Percentiles rank a stretch among this genome's conserved stretches.
Conservation (phyloP, 1,140 invertebrate species). For the Drosophila sechellia region DNA sequence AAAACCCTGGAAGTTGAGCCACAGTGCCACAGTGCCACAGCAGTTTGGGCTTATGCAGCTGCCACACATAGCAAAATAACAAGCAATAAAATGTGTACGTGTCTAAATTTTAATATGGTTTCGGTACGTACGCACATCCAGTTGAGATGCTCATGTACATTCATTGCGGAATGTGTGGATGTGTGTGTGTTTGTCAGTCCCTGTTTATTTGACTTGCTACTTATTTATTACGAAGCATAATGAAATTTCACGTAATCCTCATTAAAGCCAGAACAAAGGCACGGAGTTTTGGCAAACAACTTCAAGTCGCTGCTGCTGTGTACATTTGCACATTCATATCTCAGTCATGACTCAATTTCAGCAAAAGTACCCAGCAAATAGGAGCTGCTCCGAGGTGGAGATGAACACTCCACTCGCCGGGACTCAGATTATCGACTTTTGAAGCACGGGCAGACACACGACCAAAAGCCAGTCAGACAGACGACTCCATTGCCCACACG, state of each 20-base stretch:
- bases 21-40: background rate
- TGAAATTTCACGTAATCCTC: constrained; percentile 73
- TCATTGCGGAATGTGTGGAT: constrained; percentile 30
- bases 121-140: constrained; percentile 32
- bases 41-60: constrained; percentile 1
- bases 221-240: constrained; percentile 70
- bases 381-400: background rate
- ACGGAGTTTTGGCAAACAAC: constrained; percentile 24
- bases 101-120: constrained; percentile 76
- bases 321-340: constrained; percentile 34
- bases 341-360: constrained; percentile 48
- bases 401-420: background rate
- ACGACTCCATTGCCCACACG: constrained; percentile 42
- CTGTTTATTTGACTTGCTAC: constrained; percentile 72
- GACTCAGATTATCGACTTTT: constrained; percentile 42
- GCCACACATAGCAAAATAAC: constrained; percentile 27
- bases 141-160: constrained; percentile 34
- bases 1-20: background rate
- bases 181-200: constrained; percentile 10
- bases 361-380: background rate
- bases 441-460: constrained; percentile 22
- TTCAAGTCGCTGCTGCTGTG: constrained; percentile 4
- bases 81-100: constrained; percentile 75
- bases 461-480: constrained; percentile 13
- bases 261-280: constrained; percentile 53